Evolutionary conservation across 2,113 vertebrate species (phyloP), one percentile per base, ranked within the genome.

Genomic region (Rhipidura dahli): DNA sequence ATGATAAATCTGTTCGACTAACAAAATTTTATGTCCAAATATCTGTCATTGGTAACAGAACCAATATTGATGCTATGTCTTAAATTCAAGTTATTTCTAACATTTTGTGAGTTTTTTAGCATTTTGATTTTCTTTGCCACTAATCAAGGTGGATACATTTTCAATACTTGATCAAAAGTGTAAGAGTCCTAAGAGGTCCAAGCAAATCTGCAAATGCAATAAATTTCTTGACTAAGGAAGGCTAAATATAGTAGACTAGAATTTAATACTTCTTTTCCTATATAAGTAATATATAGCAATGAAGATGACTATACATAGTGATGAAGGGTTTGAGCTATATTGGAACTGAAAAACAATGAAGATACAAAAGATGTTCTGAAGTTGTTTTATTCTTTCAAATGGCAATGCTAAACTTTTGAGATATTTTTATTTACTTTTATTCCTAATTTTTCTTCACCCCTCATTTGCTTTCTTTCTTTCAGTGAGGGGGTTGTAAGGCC

Each of bases 1-100:
- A 31, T 92, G 83, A 76, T 89, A 95, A 95, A 97, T 97, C 96
- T 97, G 96, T 94, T 95, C 94, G 93, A 33, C 57, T 95, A 86
- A 92, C 9, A 11, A 86, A 90, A 76, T 92, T 94, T 61, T 83
- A 87, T 80, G 35, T 92, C 88, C 95, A 97, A 96, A 83, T 96
- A 88, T 93, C 95, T 95, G 94, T 95, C 88, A 50, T 7, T 70
- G 27, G 66, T 86, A 92, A 86, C 50, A 88, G 82, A 85, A 93
- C 18, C 26, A 76, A 37, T 51, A 47, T 5, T 63, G 59, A 59
- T 44, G 44, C 23, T 47, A 9, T 66, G 35, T 63, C 50, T 65
- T 69, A 31, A 37, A 80, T 40, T 89, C 7, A 64, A 72, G 9
- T 50, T 37, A 54, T 77, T 95, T 64, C 21, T 87, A 70, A 6